Evolutionary conservation across 64 coral and sea anemone species (phyloP), one percentile per base, ranked within the genome.

Genomic region (Pocillopora damicornis): DNA sequence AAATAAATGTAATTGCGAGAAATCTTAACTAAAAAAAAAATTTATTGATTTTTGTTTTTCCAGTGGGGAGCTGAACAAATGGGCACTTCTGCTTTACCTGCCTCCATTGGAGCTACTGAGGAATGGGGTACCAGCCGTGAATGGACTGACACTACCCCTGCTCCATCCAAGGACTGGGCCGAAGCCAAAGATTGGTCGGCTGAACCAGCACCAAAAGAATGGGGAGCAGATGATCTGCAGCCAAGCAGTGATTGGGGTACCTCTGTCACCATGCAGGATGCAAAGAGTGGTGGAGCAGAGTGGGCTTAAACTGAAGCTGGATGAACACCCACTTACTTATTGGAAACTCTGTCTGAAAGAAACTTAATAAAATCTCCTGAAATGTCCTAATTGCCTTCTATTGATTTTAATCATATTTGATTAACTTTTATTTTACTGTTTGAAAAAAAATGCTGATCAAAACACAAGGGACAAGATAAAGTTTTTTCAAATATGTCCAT

Each of bases 31-130:
- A 4, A 51, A 51, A 51, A 51, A 51, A 51, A 51, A 2, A 58
- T 59, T 7, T 73, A 35, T 64, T 63, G 23, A 14, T 22, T 67
- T 1, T 45, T 65, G 35, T 56, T 13, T 79, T 63, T 89, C 60
- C 75, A 96, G 94, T 96, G 94, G 94, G 94, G 91, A 59, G 83
- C 90, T 77, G 94, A 96, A 23, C 62, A 71, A 17, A 45, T 77
- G 2, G 81, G 59, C 13, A 60, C 89, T 58, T 12, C 86, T 20
- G 60, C 73, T 20, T 17, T 37, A 13, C 65, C 56, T 25, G 36
- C 86, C 59, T 13, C 79, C 15, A 11, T 45, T 1, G 63, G 60
- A 37, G 79, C 30, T 18, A 38, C 35, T 83, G 80, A 83, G 36
- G 80, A 83, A 1, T 83, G 80, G 80, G 63, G 62, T 64, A 1